Evolutionary conservation across 2,113 vertebrate species (phyloP).

Genomic region (Megalops atlanticus): DNA sequence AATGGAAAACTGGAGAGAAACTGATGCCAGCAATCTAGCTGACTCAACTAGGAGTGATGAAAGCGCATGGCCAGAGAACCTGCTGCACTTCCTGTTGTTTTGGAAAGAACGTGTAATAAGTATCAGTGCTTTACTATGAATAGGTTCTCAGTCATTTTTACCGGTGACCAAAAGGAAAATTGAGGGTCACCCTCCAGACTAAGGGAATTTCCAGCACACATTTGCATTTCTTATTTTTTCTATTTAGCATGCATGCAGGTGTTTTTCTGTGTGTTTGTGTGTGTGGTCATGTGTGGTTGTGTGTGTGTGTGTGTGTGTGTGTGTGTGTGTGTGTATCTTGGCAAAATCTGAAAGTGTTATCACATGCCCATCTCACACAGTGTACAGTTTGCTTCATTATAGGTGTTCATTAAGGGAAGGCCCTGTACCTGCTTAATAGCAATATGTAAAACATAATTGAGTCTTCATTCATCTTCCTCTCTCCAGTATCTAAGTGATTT

Average conservation of each 20-base stretch:
- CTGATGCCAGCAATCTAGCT: background rate
- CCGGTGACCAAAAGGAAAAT: background rate
- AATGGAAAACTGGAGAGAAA: constrained; percentile 41
- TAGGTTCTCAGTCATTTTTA: background rate
- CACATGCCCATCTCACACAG: no score
- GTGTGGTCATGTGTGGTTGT: constrained; percentile 9
- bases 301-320: constrained; percentile 34
- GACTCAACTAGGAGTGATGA: background rate
- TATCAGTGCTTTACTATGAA: background rate
- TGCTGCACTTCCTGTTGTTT: background rate
- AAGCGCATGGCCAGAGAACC: background rate
- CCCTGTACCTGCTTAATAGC: no score
- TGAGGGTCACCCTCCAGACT: background rate
- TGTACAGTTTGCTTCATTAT: no score
- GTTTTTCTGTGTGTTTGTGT: background rate
- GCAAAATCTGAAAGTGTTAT: no score
- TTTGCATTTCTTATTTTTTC: no score
- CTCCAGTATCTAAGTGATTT: no score
- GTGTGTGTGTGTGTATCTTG: background rate
- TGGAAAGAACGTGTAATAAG: background rate
- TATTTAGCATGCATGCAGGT: no score
- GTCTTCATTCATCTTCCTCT: no score
- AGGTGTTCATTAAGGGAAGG: no score
- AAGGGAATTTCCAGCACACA: no score
- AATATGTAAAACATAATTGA: no score